These are phyloP conservation scores for Venustoraphidia nigricollis DNA, from an alignment of 2,888 invertebrate genomes.

Conservation along the genomic window DNA sequence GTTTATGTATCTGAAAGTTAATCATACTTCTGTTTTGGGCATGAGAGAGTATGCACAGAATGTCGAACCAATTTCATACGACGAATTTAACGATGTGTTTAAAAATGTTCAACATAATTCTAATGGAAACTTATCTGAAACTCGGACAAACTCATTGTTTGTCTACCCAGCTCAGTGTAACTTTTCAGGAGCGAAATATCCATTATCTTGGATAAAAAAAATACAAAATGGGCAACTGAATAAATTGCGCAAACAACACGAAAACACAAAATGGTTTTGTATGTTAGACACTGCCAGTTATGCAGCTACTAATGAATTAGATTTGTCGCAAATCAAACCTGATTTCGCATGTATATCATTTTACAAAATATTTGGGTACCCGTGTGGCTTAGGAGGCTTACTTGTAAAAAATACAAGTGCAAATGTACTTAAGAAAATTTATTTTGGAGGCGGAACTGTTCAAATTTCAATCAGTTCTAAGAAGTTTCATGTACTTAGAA, in stretches of 20 bases:
- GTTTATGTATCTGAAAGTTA: constrained; percentile 74
- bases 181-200: constrained; percentile 85
- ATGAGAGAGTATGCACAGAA: constrained; percentile 60
- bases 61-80: constrained; percentile 38
- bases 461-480: constrained; percentile 60
- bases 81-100: constrained; percentile 33
- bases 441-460: constrained; percentile 92
- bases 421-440: constrained; percentile 47
- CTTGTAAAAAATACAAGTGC: constrained; percentile 54
- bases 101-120: constrained; percentile 19
- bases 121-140: constrained; percentile 18
- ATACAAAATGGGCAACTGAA: constrained; percentile 44
- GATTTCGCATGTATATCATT: constrained; percentile 89
- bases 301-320: constrained; percentile 60
- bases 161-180: constrained; percentile 89
- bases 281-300: constrained; percentile 77
- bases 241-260: constrained; percentile 22
- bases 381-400: constrained; percentile 86
- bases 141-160: constrained; percentile 42
- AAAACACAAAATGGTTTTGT: constrained; percentile 48
- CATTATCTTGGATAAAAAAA: constrained; percentile 50
- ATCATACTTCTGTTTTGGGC: constrained; percentile 91
- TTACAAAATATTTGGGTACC: constrained; percentile 94
- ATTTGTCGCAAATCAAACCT: constrained; percentile 55
- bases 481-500: constrained; percentile 54